Conservation (phyloP, 1,140 invertebrate species). For the Drosophila sulfurigaster region DNA sequence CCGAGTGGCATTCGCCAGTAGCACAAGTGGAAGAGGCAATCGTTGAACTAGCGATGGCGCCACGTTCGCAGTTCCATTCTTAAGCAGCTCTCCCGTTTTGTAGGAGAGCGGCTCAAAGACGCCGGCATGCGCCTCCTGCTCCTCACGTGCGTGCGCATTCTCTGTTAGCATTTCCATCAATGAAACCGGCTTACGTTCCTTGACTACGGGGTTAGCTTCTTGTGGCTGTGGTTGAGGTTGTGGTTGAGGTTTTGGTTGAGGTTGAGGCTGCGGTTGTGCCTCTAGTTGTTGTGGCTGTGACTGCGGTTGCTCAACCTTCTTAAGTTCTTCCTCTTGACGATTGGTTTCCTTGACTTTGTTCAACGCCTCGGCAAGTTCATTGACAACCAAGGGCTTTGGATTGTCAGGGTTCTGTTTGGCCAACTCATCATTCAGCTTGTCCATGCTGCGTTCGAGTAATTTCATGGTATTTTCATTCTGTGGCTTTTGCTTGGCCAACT, state of each 20-base stretch:
- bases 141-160: slow-evolving; percentile 61
- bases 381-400: slow-evolving; percentile 23
- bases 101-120: slow-evolving; percentile 80
- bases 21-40: slow-evolving; percentile 68
- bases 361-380: slow-evolving; percentile 58
- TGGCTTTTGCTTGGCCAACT: slow-evolving; percentile 77
- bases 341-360: slow-evolving; percentile 44
- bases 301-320: slow-evolving; percentile 2
- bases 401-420: slow-evolving; percentile 72
- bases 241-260: slow-evolving; percentile 14
- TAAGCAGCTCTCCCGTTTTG: slow-evolving; percentile 68
- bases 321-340: slow-evolving; percentile 18
- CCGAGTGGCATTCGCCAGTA: slow-evolving; percentile 60
- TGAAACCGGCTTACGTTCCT: slow-evolving; percentile 55
- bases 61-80: slow-evolving; percentile 48
- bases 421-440: slow-evolving; percentile 85
- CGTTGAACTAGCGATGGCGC: slow-evolving; percentile 43
- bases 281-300: slow-evolving; percentile 1
- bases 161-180: slow-evolving; percentile 71
- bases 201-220: not conserved
- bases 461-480: slow-evolving; percentile 84
- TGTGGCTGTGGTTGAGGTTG: slow-evolving; percentile 16
- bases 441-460: slow-evolving; percentile 85
- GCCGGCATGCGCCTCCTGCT: slow-evolving; percentile 63
- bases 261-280: slow-evolving; percentile 8